Percentiles rank a stretch among this genome's conserved stretches.
Conservation (phyloP, 2,113 vertebrate species). For the Phaetusa simplex region DNA sequence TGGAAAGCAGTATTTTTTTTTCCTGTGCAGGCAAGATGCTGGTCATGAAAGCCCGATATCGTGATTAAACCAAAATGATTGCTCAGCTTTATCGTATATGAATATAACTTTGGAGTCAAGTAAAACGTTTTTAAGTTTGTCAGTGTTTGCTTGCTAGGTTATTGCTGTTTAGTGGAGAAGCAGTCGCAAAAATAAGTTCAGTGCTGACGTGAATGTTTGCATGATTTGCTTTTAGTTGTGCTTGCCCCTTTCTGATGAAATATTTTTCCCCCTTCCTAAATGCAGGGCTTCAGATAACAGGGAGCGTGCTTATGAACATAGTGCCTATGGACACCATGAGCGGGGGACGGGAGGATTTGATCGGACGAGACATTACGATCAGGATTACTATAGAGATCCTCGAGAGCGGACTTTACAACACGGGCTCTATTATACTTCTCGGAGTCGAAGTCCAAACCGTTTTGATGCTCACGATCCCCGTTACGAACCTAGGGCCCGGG, state of each 20-base stretch:
- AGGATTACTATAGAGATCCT: slow-evolving; percentile 96
- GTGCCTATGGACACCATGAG: slow-evolving; percentile 99
- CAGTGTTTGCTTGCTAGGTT: slow-evolving; percentile 65
- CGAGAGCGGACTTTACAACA: slow-evolving; percentile 92
- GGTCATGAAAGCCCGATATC: slow-evolving; percentile 67
- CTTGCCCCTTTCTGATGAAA: slow-evolving; percentile 58
- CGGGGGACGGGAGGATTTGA: slow-evolving; percentile 93
- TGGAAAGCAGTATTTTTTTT: not conserved
- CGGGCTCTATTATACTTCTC: slow-evolving; percentile 92
- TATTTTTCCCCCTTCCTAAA: slow-evolving; percentile 79
- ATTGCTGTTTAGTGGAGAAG: slow-evolving; percentile 51
- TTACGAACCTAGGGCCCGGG: slow-evolving; percentile 90
- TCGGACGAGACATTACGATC: slow-evolving; percentile 95
- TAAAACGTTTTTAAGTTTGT: slow-evolving; percentile 51
- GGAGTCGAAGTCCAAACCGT: slow-evolving; percentile 94
- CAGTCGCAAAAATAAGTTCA: slow-evolving; percentile 29
- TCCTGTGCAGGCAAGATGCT: not conserved
- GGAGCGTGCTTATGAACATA: slow-evolving; percentile 97
- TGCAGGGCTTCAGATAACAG: slow-evolving; percentile 94
- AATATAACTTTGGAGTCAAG: slow-evolving; percentile 38
- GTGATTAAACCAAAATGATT: slow-evolving; percentile 39
- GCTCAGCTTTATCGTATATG: not conserved
- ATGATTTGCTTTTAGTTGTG: slow-evolving; percentile 67
- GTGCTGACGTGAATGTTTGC: slow-evolving; percentile 72
- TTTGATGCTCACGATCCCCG: slow-evolving; percentile 94